Conservation (phyloP, 2,888 invertebrate genomes). For the Drosophila nr. perissopoda region DNA sequence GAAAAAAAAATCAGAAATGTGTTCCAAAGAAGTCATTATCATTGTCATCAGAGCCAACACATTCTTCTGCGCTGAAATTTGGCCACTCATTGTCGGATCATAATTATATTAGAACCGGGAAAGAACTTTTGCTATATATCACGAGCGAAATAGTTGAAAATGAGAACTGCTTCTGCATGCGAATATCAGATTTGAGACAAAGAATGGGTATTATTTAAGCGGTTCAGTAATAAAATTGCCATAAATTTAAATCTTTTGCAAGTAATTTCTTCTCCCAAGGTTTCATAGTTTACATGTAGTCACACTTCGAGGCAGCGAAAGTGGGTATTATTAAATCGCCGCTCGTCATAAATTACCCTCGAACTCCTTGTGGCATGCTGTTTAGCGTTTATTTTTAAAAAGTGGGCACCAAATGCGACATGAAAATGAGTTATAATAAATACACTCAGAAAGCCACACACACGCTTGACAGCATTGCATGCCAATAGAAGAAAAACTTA, state of each 20-base stretch:
- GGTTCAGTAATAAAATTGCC: not conserved
- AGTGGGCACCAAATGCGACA: slow-evolving; percentile 56
- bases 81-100: not conserved
- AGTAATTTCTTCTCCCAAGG: not conserved
- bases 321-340: slow-evolving; percentile 1
- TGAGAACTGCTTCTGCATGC: not conserved
- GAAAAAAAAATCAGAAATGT: slow-evolving; percentile 17
- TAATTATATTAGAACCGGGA: slow-evolving; percentile 20
- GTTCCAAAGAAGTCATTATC: slow-evolving; percentile 12
- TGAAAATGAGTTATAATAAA: slow-evolving; percentile 43
- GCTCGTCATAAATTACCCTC: not conserved
- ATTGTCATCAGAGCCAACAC: slow-evolving; percentile 3
- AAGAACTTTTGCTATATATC: not conserved
- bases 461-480: slow-evolving; percentile 39
- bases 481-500: slow-evolving; percentile 33
- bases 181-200: not conserved
- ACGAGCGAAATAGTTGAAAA: accelerated
- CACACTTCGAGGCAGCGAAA: not conserved
- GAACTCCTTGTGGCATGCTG: slow-evolving; percentile 19
- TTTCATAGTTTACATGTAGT: not conserved
- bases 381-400: slow-evolving; percentile 48
- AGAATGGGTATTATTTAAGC: not conserved
- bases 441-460: not conserved
- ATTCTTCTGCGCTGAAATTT: slow-evolving; percentile 39
- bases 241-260: not conserved